Evolutionary conservation across 2,113 vertebrate species (phyloP), one percentile per base, ranked within the genome.

Genomic region (Brachionichthys hirsutus): DNA sequence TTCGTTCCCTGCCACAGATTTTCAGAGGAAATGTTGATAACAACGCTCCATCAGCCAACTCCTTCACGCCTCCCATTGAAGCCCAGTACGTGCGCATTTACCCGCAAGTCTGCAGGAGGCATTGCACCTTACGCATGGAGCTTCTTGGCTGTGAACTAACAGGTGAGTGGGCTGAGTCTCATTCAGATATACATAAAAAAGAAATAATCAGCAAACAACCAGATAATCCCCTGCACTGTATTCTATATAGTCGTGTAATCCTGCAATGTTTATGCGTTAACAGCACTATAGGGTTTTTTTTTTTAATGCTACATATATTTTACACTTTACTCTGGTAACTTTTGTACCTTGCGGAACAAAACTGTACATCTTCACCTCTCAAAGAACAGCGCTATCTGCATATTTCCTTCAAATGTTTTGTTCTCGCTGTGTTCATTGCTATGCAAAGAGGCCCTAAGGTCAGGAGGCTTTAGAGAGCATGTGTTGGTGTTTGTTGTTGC

Each of bases 11-110:
- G 45, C 17, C 14, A 30, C 87, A 99, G 97, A 93, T 99, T 62
- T 99, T 99, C 79, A 92, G 85, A 77, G 97, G 97, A 67, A 99
- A 99, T 1, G 89, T 97, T 19, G 97, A 99, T 78, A 99, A 99
- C 88, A 98, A 95, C 65, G 95, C 96, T 14, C 97, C 97, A 0
- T 98, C 94, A 1, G 95, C 95, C 57, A 99, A 96, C 85, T 98
- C 94, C 40, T 98, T 99, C 87, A 98, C 95, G 0, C 97, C 97
- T 3, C 95, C 97, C 17, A 94, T 99, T 51, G 94, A 98, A 84
- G 94, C 95, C 1, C 97, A 98, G 81, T 98, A 94, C 4, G 73
- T 99, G 35, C 91, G 97, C 58, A 92, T 99, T 65, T 98, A 98
- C 85, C 97, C 97, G 2, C 97, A 98, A 81, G 95, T 98, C 64